A percentile compares a stretch with the other conserved stretches of the same genome.
phyloP scores from a whole-genome alignment of 1,140 invertebrate genomes.

The Pogonomyrmex barbatus region DNA sequence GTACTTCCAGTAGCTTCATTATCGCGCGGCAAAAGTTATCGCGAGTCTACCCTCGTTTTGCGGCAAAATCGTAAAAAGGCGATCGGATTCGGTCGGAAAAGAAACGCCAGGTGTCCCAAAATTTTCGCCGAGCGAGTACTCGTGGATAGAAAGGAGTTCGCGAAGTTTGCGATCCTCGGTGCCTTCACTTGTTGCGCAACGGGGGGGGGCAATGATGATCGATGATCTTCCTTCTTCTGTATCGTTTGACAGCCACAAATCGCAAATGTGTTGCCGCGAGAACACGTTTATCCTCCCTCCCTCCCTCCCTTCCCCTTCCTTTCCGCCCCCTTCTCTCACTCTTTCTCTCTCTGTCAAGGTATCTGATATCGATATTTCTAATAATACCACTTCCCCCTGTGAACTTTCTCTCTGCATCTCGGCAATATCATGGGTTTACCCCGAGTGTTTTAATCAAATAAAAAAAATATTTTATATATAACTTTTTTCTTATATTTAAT shows the following conservation, averaged over 20 bases:
- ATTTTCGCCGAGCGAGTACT: not conserved
- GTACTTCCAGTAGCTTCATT: not conserved
- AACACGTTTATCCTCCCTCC: not conserved
- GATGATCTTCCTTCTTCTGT: slow-evolving; percentile 29
- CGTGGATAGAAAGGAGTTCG: slow-evolving; percentile 22
- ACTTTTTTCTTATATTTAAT: not conserved
- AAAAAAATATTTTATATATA: not conserved
- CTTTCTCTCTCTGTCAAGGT: not conserved
- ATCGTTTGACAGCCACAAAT: slow-evolving; percentile 47
- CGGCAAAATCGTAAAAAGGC: not conserved
- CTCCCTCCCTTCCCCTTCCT: not conserved
- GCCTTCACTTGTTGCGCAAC: slow-evolving; percentile 42
- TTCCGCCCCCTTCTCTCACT: not conserved
- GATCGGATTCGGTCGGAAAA: not conserved
- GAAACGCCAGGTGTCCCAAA: slow-evolving; percentile 4
- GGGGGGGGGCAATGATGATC: slow-evolving; percentile 16
- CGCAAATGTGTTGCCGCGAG: slow-evolving; percentile 25
- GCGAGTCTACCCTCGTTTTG: not conserved
- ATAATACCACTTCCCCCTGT: slow-evolving; percentile 35
- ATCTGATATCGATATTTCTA: slow-evolving; percentile 59
- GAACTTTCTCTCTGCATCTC: slow-evolving; percentile 1
- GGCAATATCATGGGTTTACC: not conserved
- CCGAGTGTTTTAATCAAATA: not conserved
- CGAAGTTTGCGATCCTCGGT: slow-evolving; percentile 4
- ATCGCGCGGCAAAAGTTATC: slow-evolving; percentile 12